Evolutionary conservation across 2,113 vertebrate species (phyloP).

Genomic region (Microcebus tavaratra): DNA sequence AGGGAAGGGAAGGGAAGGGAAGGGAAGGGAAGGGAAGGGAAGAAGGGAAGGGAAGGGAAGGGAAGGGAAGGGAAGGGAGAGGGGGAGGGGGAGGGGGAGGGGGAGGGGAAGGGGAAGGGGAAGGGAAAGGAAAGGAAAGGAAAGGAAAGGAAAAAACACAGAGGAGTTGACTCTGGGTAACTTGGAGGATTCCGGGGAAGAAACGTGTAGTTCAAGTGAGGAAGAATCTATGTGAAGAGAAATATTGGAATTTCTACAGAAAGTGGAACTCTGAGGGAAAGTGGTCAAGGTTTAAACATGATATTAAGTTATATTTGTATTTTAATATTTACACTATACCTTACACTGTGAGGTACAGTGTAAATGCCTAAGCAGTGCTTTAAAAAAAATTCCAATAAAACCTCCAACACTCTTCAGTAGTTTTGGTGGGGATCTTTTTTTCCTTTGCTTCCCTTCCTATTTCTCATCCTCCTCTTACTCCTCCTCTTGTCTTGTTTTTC

Average conservation of each 20-base stretch:
- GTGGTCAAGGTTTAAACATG: background rate
- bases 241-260: background rate
- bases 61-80: too few species aligned
- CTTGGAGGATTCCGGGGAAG: background rate
- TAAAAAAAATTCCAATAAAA: background rate
- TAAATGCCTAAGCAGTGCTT: background rate
- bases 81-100: too few species aligned
- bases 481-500: background rate
- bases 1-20: too few species aligned
- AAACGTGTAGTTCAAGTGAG: background rate
- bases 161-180: background rate
- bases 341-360: background rate
- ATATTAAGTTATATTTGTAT: background rate
- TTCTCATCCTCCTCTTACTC: background rate
- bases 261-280: background rate
- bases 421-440: background rate
- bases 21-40: too few species aligned
- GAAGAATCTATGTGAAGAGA: background rate
- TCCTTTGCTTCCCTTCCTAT: background rate
- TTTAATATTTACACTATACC: too few species aligned
- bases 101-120: too few species aligned
- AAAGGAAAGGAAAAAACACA: too few species aligned
- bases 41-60: too few species aligned
- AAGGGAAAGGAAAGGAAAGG: too few species aligned
- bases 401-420: background rate